Conservation (phyloP, 2,797 vertebrate species). For the Catharus ustulatus region DNA sequence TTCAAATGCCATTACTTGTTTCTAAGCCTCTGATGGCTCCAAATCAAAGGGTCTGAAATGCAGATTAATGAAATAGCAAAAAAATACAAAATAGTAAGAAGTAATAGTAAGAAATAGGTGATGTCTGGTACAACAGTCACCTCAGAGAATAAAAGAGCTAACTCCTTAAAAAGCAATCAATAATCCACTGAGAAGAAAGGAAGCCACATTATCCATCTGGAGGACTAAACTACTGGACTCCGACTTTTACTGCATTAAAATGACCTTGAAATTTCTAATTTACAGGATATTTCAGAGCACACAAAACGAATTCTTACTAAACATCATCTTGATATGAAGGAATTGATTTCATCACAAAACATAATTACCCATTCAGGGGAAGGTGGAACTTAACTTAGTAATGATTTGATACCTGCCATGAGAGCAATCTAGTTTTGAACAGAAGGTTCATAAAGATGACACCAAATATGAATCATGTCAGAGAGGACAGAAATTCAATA, state of each 20-base stretch:
- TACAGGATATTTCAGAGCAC: not conserved
- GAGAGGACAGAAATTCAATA: not conserved
- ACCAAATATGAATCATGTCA: not conserved
- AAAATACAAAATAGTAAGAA: not conserved
- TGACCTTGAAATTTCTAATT: conserved; percentile 12
- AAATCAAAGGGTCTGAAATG: not conserved
- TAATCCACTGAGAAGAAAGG: not conserved
- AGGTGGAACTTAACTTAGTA: not conserved
- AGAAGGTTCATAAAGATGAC: not conserved
- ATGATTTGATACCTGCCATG: not conserved
- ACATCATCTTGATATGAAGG: not conserved
- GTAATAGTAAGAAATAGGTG: not conserved
- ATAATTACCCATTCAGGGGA: not conserved
- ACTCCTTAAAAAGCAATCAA: not conserved
- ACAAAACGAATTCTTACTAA: not conserved
- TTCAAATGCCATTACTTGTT: not conserved
- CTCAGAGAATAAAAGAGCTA: not conserved
- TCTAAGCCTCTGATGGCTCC: not conserved
- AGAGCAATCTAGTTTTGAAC: not conserved
- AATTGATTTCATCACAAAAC: not conserved
- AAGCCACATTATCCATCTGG: not conserved
- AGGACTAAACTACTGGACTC: not conserved
- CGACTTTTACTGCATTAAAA: not conserved
- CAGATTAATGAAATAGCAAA: not conserved
- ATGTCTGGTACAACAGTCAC: not conserved